Conservation (phyloP, 2,113 vertebrate genomes). For the Onychostruthus taczanowskii region DNA sequence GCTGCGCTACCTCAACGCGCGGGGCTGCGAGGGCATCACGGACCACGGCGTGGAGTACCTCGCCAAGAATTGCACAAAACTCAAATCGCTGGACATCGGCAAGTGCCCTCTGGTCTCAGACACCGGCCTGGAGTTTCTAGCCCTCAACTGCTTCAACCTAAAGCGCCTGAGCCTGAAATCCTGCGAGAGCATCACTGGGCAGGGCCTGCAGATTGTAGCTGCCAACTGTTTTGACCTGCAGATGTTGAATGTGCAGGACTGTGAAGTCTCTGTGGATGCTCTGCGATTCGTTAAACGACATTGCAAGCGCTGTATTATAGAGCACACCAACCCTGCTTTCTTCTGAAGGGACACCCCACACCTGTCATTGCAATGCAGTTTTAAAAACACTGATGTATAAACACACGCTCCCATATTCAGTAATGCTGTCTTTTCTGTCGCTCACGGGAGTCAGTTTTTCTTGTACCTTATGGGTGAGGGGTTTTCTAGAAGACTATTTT, state of each 20-base stretch:
- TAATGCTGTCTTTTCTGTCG: conserved; percentile 46
- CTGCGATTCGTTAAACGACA: conserved; percentile 91
- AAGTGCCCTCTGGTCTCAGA: conserved; percentile 96
- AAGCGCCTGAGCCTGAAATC: conserved; percentile 92
- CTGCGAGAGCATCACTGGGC: conserved; percentile 91
- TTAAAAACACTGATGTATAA: conserved; percentile 47
- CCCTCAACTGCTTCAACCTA: conserved; percentile 91
- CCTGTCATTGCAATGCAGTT: background rate
- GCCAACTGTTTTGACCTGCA: conserved; percentile 96
- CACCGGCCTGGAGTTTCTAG: conserved; percentile 89
- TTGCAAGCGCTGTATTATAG: conserved; percentile 93
- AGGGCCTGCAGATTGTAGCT: conserved; percentile 90
- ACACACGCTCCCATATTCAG: background rate
- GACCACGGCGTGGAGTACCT: conserved; percentile 94
- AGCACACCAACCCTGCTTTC: conserved; percentile 97
- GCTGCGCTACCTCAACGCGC: conserved; percentile 95
- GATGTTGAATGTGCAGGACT: conserved; percentile 96
- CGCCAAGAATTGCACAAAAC: conserved; percentile 92
- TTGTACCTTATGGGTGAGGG: conserved; percentile 10
- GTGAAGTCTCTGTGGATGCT: conserved; percentile 91
- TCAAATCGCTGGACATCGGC: conserved; percentile 94
- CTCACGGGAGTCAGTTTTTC: conserved; percentile 43
- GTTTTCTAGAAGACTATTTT: conserved; percentile 22
- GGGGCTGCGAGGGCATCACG: conserved; percentile 96
- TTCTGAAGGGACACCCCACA: conserved; percentile 77